These are phyloP conservation scores for Tyria jacobaeae DNA, from an alignment of 2,888 invertebrate species.

Conservation along the genomic window DNA sequence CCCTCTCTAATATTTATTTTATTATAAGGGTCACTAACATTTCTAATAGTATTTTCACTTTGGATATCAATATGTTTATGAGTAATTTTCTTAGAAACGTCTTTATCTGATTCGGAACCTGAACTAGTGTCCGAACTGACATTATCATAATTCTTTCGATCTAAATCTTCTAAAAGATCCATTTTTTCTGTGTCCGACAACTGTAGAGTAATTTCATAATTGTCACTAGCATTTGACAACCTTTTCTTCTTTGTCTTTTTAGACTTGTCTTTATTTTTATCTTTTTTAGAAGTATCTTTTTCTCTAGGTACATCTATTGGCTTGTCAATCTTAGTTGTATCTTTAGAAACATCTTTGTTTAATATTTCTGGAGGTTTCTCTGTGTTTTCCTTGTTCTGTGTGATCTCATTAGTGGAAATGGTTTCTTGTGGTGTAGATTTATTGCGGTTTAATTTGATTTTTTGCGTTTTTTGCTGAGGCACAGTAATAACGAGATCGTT, in stretches of 20 bases:
- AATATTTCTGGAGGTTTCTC: slow-evolving; percentile 7
- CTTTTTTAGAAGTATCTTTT: slow-evolving; percentile 5
- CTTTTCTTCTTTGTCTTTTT: slow-evolving; percentile 66
- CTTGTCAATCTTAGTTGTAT: slow-evolving; percentile 16
- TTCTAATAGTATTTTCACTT: neutral
- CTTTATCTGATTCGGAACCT: slow-evolving; percentile 30
- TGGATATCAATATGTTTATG: neutral
- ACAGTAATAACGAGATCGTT: slow-evolving; percentile 74
- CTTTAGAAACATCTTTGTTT: slow-evolving; percentile 28
- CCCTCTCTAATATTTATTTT: neutral
- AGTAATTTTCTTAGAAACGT: slow-evolving; percentile 5
- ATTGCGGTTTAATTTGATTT: slow-evolving; percentile 77
- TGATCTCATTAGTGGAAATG: slow-evolving; percentile 11
- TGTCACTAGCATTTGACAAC: slow-evolving; percentile 65
- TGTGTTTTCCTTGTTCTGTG: slow-evolving; percentile 7
- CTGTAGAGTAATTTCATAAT: slow-evolving; percentile 80
- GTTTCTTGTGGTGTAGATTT: slow-evolving; percentile 43
- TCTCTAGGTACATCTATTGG: neutral
- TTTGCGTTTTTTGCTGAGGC: slow-evolving; percentile 68
- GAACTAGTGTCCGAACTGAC: slow-evolving; percentile 59
- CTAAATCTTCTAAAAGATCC: slow-evolving; percentile 79
- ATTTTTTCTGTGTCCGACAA: slow-evolving; percentile 82
- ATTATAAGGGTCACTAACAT: neutral
- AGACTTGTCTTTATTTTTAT: slow-evolving; percentile 65
- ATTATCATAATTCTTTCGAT: slow-evolving; percentile 68